Base-by-base conservation (phyloP, 2,797 vertebrate species). In the Sebastes iracundus region DNA sequence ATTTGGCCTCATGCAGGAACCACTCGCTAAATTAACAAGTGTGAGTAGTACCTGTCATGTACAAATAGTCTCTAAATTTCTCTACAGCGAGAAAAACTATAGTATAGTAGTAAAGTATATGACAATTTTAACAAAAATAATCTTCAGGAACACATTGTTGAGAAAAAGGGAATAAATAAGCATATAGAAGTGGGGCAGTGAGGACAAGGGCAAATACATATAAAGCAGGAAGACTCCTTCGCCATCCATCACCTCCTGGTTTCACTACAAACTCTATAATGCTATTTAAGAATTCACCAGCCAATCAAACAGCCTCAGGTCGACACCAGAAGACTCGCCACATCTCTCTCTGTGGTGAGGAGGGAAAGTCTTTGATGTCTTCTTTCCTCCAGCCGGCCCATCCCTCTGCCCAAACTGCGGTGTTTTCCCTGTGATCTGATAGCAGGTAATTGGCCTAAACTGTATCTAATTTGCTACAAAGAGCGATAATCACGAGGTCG, bases 401-500 rank as follows among this genome's bases (percentile, higher is more conserved):
- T 60, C 49, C 4, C 28, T 30, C 75, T 25, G 80, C 80, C 33
- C 12, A 14, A 4, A 6, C 12, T 13, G 70, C 46, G 79, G 86
- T 72, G 23, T 93, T 94, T 94, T 90, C 55, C 91, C 94, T 93
- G 91, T 94, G 95, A 95, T 96, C 94, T 95, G 93, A 95, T 94
- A 94, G 96, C 96, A 95, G 94, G 92, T 96, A 95, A 96, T 95
- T 95, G 93, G 86, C 94, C 95, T 92, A 96, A 97, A 95, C 95
- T 95, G 95, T 94, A 88, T 95, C 93, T 96, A 96, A 96, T 97
- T 96, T 94, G 93, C 94, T 94, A 93, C 92, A 95, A 70, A 78
- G 93, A 90, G 93, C 90, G 94, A 95, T 95, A 96, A 97, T 96
- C 96, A 93, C 72, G 59, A 94, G 90, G 91, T 83, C 78, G 94